Evolutionary conservation across 1,140 invertebrate genomes (phyloP).

Genomic region (Nomia melanderi): DNA sequence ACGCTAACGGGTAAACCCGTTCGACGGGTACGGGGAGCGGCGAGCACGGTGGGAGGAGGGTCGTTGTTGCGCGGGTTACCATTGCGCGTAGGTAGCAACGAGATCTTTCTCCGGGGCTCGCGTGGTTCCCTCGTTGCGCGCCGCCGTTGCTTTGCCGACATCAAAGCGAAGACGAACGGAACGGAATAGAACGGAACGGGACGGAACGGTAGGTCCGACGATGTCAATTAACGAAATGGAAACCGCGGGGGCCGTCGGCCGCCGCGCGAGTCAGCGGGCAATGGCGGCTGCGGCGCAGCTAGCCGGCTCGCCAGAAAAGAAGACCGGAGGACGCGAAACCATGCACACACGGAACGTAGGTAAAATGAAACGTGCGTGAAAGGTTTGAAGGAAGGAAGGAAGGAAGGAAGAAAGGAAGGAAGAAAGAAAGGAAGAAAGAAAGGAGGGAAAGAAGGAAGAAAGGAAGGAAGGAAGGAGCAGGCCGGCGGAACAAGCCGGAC

Average conservation of each 20-base stretch:
- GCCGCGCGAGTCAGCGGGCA: background rate
- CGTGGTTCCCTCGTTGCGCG: background rate
- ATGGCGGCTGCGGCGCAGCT: background rate
- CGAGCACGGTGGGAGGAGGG: too few species aligned
- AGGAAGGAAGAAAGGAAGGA: too few species aligned
- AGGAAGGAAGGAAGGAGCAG: background rate
- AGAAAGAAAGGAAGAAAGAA: too few species aligned
- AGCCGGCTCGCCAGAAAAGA: background rate
- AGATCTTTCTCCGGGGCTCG: background rate
- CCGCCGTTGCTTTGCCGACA: background rate
- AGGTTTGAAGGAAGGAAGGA: too few species aligned
- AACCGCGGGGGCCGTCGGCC: constrained; percentile 5
- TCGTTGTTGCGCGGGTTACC: too few species aligned
- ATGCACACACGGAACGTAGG: background rate
- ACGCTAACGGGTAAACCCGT: too few species aligned
- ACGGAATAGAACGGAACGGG: too few species aligned
- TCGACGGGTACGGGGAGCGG: too few species aligned
- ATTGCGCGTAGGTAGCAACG: background rate
- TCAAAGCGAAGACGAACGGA: constrained; percentile 39
- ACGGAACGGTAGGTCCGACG: constrained; percentile 11
- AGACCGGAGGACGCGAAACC: background rate
- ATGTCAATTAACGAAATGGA: constrained; percentile 45
- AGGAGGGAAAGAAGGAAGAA: constrained; percentile 20
- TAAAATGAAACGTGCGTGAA: background rate
- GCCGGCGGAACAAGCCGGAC: too few species aligned